Evolutionary conservation across 2,113 vertebrate genomes (phyloP), one percentile per base, ranked within the genome.

Genomic region (Nematolebias whitei): DNA sequence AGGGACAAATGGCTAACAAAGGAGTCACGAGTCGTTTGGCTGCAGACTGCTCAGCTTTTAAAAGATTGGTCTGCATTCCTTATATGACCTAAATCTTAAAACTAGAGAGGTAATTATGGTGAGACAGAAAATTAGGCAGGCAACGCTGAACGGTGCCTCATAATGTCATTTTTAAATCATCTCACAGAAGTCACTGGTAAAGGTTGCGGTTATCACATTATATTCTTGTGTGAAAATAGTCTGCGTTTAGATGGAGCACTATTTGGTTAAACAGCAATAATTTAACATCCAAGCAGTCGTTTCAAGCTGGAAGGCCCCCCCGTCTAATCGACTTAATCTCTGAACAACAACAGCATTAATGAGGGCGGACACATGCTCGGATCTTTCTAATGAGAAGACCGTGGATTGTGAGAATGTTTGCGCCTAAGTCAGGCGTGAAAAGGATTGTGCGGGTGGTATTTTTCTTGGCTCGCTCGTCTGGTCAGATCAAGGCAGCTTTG

Each of bases 291-390:
- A 74, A 62, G 71, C 58, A 76, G 57, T 72, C 63, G 43, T 55
- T 63, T 73, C 29, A 66, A 61, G 67, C 50, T 2, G 18, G 26
- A 62, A 55, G 72, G 15, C 45, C 66, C 19, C n/a, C 2, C 22
- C 50, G 76, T 64, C 47, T 78, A 78, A 83, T 88, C 45, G 52
- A 79, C 78, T 85, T 90, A 85, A 80, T 83, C 68, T 18, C 63
- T 32, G 78, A 86, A 91, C 86, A 90, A 91, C 86, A 86, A 87
- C 79, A 66, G 76, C 71, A 82, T 82, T 90, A 89, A 89, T 76
- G 72, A 84, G 68, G 50, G 71, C 76, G 61, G 85, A 90, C 80
- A 80, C 74, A 58, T 66, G 73, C 71, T 79, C 19, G 43, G 78
- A 73, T 84, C 70, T 53, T 60, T 85, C 71, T 88, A 85, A 88